Evolutionary conservation across 2,888 invertebrate species (phyloP), one percentile per base, ranked within the genome.

Genomic region (Gisinianus flammeolus): DNA sequence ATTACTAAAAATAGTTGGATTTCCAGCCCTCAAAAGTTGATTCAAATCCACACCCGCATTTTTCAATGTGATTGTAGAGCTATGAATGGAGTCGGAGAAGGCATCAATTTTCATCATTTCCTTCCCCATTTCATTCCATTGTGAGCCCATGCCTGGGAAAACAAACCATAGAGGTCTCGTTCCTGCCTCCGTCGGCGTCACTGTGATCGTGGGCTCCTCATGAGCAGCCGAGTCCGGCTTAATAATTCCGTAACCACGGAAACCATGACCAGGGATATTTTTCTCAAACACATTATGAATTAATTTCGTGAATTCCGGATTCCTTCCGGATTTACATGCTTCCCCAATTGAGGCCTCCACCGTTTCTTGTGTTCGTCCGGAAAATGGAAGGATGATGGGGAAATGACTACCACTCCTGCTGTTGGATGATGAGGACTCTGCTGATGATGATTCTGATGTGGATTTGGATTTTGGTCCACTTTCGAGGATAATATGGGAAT

Each of bases 81-180:
- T 68, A 3, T 67, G 52, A 30, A 71, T 71, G 19, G 77, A 77
- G 16, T 76, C 69, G 10, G 64, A 24, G 44, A 98, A 97, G 0
- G 89, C 88, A 71, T 95, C 94, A 80, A 98, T 89, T 80, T 89
- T 88, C 91, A 97, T 92, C 83, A 98, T 90, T 78, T 92, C 91
- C 86, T 92, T 92, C 16, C 93, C 97, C 97, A 98, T 98, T 85
- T 95, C 96, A 68, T 94, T 91, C 98, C 98, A 98, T 88, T 98
- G 98, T 62, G 95, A 93, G 16, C 98, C 98, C 98, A 98, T 98
- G 79, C 98, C 98, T 68, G 96, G 93, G 89, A 96, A 98, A 81
- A 98, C 91, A 88, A 91, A 98, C 95, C 97, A 98, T 76, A 98
- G 88, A 0, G 97, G 96, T 24, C 77, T 2, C 10, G 58, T 31